Evolutionary conservation across 1,140 invertebrate species (phyloP), one percentile per base, ranked within the genome.

Genomic region (Coelopa frigida): DNA sequence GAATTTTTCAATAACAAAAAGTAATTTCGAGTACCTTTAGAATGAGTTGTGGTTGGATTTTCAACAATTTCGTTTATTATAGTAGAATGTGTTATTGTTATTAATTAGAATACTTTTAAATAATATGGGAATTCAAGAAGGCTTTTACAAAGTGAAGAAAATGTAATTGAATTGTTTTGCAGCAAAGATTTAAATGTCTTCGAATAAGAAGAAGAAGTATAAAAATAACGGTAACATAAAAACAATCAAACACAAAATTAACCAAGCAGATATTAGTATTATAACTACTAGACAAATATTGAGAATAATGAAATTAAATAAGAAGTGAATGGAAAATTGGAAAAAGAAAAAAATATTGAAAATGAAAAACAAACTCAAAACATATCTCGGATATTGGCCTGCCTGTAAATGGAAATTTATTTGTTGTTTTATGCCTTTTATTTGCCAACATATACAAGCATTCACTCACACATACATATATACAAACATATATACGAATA

Each of bases 381-480:
- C 61, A 64, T 64, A 64, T 64, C 61, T 58, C 59, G 52, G 58
- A 64, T 50, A 64, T 64, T 61, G 57, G 61, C 61, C 61, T 64
- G 58, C 54, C 62, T 60, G 59, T 52, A 8, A 37, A 48, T 63
- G 57, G 24, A 18, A n/a, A 18, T 23, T 21, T 39, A 21, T 2
- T 39, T 21, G 4, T 3, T 39, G 12, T 23, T 21, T 6, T 39
- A 7, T 39, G n/a, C 24, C 5, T 39, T 22, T 18, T 23, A 39
- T 6, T 21, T n/a, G 5, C 20, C 17, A 18, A 39, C 12, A 22
- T 21, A 39, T 39, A 39, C 12, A 21, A 14, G 24, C 5, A 18
- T 39, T 39, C 21, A 39, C 20, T 8, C 15, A 11, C 17, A 22
- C 17, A 40, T 24, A 3, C 2, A 42, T 14, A 38, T 11, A 38